Evolutionary conservation across 2,888 invertebrate genomes (phyloP), one percentile per base, ranked within the genome.

Genomic region (Herminia tarsipennalis): DNA sequence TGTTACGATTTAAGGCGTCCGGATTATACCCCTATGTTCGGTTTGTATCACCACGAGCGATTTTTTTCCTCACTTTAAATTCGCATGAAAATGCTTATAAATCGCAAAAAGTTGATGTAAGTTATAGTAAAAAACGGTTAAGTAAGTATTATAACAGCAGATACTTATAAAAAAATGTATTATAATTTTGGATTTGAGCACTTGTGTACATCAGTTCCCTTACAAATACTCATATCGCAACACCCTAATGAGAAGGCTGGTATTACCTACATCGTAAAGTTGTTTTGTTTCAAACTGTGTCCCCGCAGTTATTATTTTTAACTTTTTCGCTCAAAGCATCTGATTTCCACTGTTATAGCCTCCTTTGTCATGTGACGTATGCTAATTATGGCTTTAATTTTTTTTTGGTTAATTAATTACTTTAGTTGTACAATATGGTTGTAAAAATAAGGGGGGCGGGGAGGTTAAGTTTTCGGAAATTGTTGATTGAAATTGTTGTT

Each of bases 171-270:
- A 24, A 28, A 28, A n/a, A 1, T 3, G 3, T 18, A 20, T 13
- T 18, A 10, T 13, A 6, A 16, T 6, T 9, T 16, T 25, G 6
- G 2, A 30, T 9, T 25, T 36, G 5, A 55, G 45, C 49, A 51
- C 50, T 60, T 53, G 22, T 58, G 50, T 34, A 3, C 1, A 0
- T 12, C 27, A 37, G 17, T 56, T 34, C 49, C 28, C 61, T 4
- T 41, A 43, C 59, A 61, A 69, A 66, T 55, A 61, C 47, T 48
- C 43, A 41, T 34, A 66, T 50, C 55, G 53, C 52, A 33, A 53
- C 57, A 37, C 66, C 67, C 70, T 71, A 71, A 71, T 71, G 71
- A 71, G 73, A 61, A 70, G 68, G 50, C 56, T 57, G 59, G 53
- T 70, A 70, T 68, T 65, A 68, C 68, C 55, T 68, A 49, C 66